A percentile compares a stretch with the other conserved stretches of the same genome.
These are phyloP conservation scores for Stegana nigrithorax DNA, from an alignment of 2,888 invertebrate genomes.

Conservation along the genomic window DNA sequence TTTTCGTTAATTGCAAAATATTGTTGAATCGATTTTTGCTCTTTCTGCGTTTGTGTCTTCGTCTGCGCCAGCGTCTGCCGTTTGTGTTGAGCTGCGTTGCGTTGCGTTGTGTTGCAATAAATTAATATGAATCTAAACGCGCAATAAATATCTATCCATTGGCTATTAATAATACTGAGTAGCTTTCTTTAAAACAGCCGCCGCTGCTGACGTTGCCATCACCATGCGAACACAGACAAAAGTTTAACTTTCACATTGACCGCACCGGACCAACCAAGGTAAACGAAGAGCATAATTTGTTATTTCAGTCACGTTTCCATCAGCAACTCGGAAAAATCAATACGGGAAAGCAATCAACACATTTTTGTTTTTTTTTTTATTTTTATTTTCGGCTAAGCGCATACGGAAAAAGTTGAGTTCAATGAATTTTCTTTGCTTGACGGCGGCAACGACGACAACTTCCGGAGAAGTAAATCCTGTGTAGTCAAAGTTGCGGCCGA, in stretches of 20 bases:
- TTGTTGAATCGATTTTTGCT: constrained; percentile 54
- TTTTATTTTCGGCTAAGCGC: constrained; percentile 14
- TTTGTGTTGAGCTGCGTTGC: too few species aligned
- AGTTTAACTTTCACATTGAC: background rate
- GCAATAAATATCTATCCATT: constrained; percentile 13
- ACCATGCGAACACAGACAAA: background rate
- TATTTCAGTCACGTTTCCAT: constrained; percentile 60
- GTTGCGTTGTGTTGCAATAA: background rate
- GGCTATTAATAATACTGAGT: constrained; percentile 24
- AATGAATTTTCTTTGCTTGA: constrained; percentile 23
- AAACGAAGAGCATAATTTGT: background rate
- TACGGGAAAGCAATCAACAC: constrained; percentile 58
- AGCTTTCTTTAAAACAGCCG: background rate
- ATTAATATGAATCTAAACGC: constrained; percentile 37
- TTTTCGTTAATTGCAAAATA: constrained; percentile 54
- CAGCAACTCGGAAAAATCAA: constrained; percentile 63
- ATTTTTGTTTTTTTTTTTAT: too few species aligned
- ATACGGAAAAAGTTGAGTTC: constrained; percentile 21
- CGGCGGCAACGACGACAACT: constrained; percentile 28
- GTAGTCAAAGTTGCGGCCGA: too few species aligned
- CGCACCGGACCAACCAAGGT: background rate
- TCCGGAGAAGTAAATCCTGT: constrained; percentile 38
- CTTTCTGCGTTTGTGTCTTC: background rate
- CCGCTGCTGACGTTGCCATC: background rate
- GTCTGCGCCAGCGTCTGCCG: background rate